These are phyloP conservation scores for Oostethus manadensis DNA, from an alignment of 2,113 vertebrate genomes.

Conservation along the genomic window DNA sequence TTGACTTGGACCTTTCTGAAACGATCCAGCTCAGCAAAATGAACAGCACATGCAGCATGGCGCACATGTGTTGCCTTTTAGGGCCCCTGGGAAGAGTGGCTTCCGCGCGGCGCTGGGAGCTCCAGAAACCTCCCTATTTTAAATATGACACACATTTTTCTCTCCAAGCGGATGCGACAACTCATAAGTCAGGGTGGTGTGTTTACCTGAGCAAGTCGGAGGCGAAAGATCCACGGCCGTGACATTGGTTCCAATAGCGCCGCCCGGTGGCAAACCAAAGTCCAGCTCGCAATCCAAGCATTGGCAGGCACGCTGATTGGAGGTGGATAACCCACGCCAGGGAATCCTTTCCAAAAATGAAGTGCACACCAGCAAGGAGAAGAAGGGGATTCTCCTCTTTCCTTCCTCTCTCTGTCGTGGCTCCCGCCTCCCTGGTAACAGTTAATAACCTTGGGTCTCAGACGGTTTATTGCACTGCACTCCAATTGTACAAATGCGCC, in stretches of 20 bases:
- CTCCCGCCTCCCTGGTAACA: conserved; percentile 76
- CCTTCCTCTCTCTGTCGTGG: conserved; percentile 52
- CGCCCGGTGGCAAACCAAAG: conserved; percentile 79
- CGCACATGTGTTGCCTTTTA: conserved; percentile 63
- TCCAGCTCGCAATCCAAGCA: conserved; percentile 4
- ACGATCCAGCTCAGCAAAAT: conserved; percentile 58
- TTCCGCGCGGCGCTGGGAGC: conserved; percentile 26
- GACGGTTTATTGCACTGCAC: conserved; percentile 81
- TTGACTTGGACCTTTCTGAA: conserved; percentile 47
- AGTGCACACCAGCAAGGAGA: conserved; percentile 35
- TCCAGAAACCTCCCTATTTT: conserved; percentile 10
- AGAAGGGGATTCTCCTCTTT: conserved; percentile 31
- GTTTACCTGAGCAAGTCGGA: conserved; percentile 53
- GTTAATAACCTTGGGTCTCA: conserved; percentile 78
- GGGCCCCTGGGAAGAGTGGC: conserved; percentile 45
- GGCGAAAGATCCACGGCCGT: conserved; percentile 77
- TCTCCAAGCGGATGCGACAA: neutral
- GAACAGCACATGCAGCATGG: conserved; percentile 62
- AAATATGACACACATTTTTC: neutral
- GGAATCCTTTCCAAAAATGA: conserved; percentile 41
- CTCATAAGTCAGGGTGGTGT: conserved; percentile 14
- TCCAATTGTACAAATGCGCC: conserved; percentile 82
- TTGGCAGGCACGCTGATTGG: conserved; percentile 17
- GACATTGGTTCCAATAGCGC: conserved; percentile 97
- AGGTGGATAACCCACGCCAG: conserved; percentile 34